These are phyloP conservation scores for Maniola hyperantus DNA, from an alignment of 2,888 invertebrate species.

Conservation along the genomic window DNA sequence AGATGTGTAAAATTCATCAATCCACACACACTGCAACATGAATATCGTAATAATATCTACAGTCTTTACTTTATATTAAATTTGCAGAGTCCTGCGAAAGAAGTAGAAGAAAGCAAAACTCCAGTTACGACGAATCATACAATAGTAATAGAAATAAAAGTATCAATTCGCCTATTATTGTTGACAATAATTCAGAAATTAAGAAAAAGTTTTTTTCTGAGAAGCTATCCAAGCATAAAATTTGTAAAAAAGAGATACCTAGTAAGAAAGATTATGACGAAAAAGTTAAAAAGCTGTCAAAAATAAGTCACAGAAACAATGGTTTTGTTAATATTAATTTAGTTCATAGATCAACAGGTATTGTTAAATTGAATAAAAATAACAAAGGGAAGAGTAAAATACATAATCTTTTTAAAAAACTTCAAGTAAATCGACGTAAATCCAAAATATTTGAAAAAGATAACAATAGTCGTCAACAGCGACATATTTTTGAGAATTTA, in stretches of 20 bases:
- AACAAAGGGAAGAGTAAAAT: slow-evolving; percentile 41
- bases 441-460: slow-evolving; percentile 42
- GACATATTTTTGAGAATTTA: slow-evolving; percentile 56
- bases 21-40: no score
- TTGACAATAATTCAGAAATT: not conserved
- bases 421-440: slow-evolving; percentile 42
- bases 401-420: slow-evolving; percentile 31
- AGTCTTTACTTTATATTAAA: no score
- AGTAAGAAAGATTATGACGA: not conserved
- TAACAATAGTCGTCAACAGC: slow-evolving; percentile 43
- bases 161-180: not conserved
- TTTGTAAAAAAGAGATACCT: slow-evolving; percentile 1
- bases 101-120: not conserved
- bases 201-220: not conserved
- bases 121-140: not conserved
- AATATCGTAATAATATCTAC: no score
- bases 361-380: slow-evolving; percentile 45
- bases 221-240: not conserved
- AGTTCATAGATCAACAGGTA: slow-evolving; percentile 49
- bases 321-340: slow-evolving; percentile 52
- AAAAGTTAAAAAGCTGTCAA: not conserved
- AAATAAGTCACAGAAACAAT: slow-evolving; percentile 13
- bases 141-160: not conserved
- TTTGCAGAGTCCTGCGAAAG: not conserved
- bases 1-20: no score